phyloP scores from a whole-genome alignment of 2,888 invertebrate genomes.

The Cylloceria caligata region DNA sequence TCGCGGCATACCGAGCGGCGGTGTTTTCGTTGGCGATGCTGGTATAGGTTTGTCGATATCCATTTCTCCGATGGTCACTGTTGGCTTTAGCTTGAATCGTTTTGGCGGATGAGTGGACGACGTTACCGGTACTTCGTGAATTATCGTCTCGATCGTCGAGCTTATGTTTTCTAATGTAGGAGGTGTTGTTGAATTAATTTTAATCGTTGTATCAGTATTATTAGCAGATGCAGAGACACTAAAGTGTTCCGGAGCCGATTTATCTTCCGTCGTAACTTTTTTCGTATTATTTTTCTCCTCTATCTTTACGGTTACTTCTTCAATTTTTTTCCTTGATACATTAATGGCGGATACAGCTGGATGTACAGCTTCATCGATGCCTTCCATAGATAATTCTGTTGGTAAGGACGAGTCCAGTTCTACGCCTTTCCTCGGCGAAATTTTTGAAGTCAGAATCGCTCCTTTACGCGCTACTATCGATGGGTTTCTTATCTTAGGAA shows the following conservation, averaged over 20 bases:
- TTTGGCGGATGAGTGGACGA: conserved; percentile 79
- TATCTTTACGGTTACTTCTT: not conserved
- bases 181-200: conserved; percentile 10
- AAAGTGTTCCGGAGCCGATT: not conserved
- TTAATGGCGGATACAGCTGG: not conserved
- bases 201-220: conserved; percentile 8
- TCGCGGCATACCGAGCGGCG: conserved; percentile 76
- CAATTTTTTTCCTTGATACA: conserved; percentile 1
- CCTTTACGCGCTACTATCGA: conserved; percentile 66
- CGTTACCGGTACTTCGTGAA: conserved; percentile 67
- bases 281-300: not conserved
- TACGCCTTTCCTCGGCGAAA: conserved; percentile 64
- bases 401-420: conserved; percentile 18
- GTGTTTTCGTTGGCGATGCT: conserved; percentile 75
- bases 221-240: not conserved
- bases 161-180: not conserved
- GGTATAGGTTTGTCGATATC: conserved; percentile 78
- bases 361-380: conserved; percentile 15
- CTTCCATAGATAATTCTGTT: conserved; percentile 22
- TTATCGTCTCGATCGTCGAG: conserved; percentile 21
- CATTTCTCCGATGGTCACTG: conserved; percentile 84
- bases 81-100: conserved; percentile 85
- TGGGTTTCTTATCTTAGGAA: conserved; percentile 58
- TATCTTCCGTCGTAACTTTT: conserved; percentile 8
- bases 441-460: conserved; percentile 41